These are phyloP conservation scores for Sebastes kiyomatsui DNA, from an alignment of 2,797 vertebrate genomes.

Conservation along the genomic window DNA sequence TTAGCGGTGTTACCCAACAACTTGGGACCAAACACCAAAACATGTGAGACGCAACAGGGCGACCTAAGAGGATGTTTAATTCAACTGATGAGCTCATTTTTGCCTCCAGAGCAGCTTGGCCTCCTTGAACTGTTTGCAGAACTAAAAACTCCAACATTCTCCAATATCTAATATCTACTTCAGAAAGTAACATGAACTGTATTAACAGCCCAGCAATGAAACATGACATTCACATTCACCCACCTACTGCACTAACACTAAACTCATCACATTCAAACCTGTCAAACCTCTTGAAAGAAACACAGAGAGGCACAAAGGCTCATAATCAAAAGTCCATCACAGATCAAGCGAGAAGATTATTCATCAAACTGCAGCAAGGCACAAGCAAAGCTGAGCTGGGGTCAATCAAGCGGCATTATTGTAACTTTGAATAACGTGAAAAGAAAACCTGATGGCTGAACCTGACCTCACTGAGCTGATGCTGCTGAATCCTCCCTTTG, in stretches of 20 bases:
- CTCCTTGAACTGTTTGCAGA: slow-evolving; percentile 7
- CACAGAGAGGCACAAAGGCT: not conserved
- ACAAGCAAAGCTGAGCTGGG: not conserved
- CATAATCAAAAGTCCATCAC: slow-evolving; percentile 20
- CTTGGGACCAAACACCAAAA: not conserved
- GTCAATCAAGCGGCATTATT: slow-evolving; percentile 21
- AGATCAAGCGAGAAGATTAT: slow-evolving; percentile 1
- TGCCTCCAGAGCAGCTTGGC: slow-evolving; percentile 13
- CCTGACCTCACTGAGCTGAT: slow-evolving; percentile 18
- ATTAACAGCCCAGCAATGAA: not conserved
- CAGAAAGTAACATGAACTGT: not conserved
- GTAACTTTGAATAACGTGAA: slow-evolving; percentile 15
- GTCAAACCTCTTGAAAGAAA: slow-evolving; percentile 24
- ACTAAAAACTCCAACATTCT: not conserved
- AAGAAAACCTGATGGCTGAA: slow-evolving; percentile 6
- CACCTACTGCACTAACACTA: not conserved
- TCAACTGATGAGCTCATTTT: not conserved
- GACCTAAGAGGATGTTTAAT: not conserved
- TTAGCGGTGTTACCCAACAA: not conserved
- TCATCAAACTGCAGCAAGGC: not conserved
- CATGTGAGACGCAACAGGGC: not conserved
- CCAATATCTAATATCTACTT: not conserved
- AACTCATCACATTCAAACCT: slow-evolving; percentile 13
- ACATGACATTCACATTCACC: not conserved
- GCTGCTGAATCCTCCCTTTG: slow-evolving; percentile 34